Percentiles rank a stretch among this genome's conserved stretches.
Conservation (phyloP, 2,888 invertebrate species). For the Apodemia duryi region DNA sequence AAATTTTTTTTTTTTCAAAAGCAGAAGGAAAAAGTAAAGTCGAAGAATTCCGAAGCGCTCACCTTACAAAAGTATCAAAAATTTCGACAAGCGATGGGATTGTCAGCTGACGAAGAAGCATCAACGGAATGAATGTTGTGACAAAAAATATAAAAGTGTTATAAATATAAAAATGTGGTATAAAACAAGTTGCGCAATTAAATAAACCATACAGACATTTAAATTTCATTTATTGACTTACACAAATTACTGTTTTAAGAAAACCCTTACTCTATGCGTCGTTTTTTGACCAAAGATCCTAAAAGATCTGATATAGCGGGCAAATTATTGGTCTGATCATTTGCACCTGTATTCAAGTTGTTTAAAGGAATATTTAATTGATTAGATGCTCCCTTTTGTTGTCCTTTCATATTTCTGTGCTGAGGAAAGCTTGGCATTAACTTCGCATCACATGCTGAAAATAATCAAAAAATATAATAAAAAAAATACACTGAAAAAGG, state of each 20-base stretch:
- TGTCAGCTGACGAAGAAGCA: constrained; percentile 64
- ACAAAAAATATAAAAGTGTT: neutral
- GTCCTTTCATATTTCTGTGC: constrained; percentile 89
- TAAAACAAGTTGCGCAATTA: neutral
- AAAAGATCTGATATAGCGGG: constrained; percentile 90
- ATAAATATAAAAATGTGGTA: neutral
- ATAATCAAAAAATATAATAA: too few species aligned
- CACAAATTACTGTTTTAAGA: constrained; percentile 22
- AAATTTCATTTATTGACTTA: constrained; percentile 22
- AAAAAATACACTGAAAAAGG: too few species aligned
- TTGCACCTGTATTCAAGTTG: constrained; percentile 78
- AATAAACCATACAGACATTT: constrained; percentile 20
- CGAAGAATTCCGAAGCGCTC: constrained; percentile 46
- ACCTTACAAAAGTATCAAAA: constrained; percentile 57
- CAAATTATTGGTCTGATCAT: constrained; percentile 86
- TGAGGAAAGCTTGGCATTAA: constrained; percentile 99
- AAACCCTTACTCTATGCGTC: constrained; percentile 79
- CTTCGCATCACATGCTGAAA: constrained; percentile 94
- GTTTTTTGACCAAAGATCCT: constrained; percentile 89
- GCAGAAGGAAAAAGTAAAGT: constrained; percentile 66
- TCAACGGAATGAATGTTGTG: constrained; percentile 55
- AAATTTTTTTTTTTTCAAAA: neutral
- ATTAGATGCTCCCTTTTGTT: constrained; percentile 53
- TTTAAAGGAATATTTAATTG: constrained; percentile 67
- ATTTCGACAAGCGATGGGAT: constrained; percentile 67